Evolutionary conservation across 2,888 invertebrate genomes (phyloP), one percentile per base, ranked within the genome.

Genomic region (Syrista parreyssii): DNA sequence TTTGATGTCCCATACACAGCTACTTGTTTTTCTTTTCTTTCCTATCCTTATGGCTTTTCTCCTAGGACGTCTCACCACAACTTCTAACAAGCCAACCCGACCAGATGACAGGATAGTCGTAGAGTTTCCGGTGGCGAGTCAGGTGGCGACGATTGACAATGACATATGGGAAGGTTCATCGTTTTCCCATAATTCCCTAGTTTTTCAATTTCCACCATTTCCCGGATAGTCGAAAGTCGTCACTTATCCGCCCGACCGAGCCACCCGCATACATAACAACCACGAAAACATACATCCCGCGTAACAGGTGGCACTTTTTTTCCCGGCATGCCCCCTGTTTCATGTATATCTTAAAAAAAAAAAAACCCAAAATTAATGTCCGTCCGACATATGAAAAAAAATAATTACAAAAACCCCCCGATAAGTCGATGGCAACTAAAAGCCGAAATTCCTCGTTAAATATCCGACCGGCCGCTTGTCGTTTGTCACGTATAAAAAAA

Each of bases 91-190:
- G 15, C 23, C 55, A 23, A 55, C 71, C 32, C 9, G 71, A 71
- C 31, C 71, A 71, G 71, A 71, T 71, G 71, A 71, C 71, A 71
- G 31, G 71, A 15, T 71, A 71, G 71, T 31, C 2, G 31, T 76
- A 75, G 80, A 80, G 79, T 80, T 84, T 83, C 83, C 85, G 81
- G 79, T 80, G 76, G 75, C 78, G 77, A 80, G 79, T 80, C 68
- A 75, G 76, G 36, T 68, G 77, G 34, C 69, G 72, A 30, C 69
- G 32, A 81, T 76, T 81, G 77, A 76, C 79, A 82, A 79, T 82
- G 84, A 85, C 84, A 81, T 78, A 76, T 81, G 82, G 81, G 79
- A 33, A 23, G 23, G 23, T 15, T 34, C 34, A 34, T 6, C 30
- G 34, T n/a, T 74, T n/a, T 32, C 12, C n/a, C 35, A 31, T 23